Conservation (phyloP, 2,113 vertebrate species). For the Tragelaphus buxtoni region DNA sequence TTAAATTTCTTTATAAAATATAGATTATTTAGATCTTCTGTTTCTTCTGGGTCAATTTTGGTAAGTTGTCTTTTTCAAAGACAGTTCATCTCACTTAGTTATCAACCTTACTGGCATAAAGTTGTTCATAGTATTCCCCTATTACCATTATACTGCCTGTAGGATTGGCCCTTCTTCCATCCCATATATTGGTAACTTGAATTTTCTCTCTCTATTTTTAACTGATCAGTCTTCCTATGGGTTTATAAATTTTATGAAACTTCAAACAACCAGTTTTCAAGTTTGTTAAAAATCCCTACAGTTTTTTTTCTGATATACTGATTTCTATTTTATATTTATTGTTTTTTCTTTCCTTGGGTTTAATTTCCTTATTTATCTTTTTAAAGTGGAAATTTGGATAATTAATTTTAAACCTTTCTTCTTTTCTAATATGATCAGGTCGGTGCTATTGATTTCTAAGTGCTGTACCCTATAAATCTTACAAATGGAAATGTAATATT, state of each 20-base stretch:
- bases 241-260: neutral
- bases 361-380: conserved; percentile 8
- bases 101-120: neutral
- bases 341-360: neutral
- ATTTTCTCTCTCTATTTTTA: neutral
- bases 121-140: neutral
- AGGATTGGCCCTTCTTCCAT: neutral
- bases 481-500: neutral
- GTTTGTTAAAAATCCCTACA: neutral
- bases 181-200: neutral
- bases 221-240: neutral
- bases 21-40: neutral
- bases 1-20: conserved; percentile 5
- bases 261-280: neutral
- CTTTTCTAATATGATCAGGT: neutral
- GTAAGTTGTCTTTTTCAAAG: neutral
- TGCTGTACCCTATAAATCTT: neutral
- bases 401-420: neutral
- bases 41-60: neutral
- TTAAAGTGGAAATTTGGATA: neutral
- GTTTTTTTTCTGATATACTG: neutral
- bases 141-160: neutral
- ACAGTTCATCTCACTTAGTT: neutral
- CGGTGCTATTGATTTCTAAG: neutral
- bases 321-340: neutral